Base-by-base conservation (phyloP, 2,888 invertebrate genomes). In the Dusona sp. region DNA sequence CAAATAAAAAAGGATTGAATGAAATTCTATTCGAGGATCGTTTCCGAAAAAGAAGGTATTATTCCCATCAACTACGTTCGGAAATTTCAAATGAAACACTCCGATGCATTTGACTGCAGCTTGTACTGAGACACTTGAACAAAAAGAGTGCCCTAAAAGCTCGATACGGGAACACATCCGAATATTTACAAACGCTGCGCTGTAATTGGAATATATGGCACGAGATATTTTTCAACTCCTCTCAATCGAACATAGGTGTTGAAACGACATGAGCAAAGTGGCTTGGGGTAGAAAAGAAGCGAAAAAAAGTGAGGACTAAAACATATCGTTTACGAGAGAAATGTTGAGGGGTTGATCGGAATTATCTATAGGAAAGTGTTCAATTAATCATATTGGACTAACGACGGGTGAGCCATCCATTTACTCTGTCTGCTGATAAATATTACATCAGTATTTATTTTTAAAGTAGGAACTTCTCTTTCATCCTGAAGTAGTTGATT, bases 101-200 rank as follows among this genome's bases (percentile, higher is more conserved):
- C 16, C 61, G 16, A 6, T 16, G 6, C 16, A 29, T 57, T 54
- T 57, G 13, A n/a, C 19, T 19, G 48, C n/a, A 19, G 54, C 25
- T 57, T 25, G 25, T 57, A 29, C 11, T 1, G 61, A 61, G 61
- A 29, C 61, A 61, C 16, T 29, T 61, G 61, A 61, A 61, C 16
- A 29, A 13, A 61, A 61, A 61, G 16, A 61, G 57, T 57, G 25
- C 57, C 29, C 57, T 13, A 22, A 13, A 13, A 25, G 29, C 29
- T 16, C 29, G 16, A 29, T 61, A 16, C 61, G 61, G 4, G 16
- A 61, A 29, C 13, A 16, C 61, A 16, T 25, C 16, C 6, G 29
- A 61, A 25, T 61, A 61, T 61, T 61, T 61, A 61, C 61, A 61
- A 29, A 61, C 29, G 61, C 19, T 61, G 61, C 9, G 29, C 61